Percentiles rank a stretch among this genome's conserved stretches.
Evolutionary conservation across 2,113 vertebrate genomes (phyloP).

Genomic region (Diphyllodes magnificus): DNA sequence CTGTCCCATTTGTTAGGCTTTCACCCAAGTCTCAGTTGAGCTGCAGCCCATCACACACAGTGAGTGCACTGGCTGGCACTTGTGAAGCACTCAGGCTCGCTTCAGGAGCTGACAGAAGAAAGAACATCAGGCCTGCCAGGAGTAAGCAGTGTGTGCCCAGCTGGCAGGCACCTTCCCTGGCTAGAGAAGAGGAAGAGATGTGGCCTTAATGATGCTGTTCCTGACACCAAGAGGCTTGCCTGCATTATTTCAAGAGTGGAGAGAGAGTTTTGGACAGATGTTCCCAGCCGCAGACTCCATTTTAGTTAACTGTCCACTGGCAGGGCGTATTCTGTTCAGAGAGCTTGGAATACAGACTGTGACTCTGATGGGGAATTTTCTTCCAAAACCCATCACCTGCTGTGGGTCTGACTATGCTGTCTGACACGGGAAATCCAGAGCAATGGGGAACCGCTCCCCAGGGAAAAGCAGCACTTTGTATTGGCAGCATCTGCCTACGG

Average conservation of each 20-base stretch:
- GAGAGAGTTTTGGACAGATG: neutral
- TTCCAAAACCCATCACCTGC: neutral
- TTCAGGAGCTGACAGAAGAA: neutral
- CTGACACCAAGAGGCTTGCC: neutral
- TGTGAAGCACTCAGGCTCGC: neutral
- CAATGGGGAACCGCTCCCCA: fast-evolving
- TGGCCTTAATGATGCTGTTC: neutral
- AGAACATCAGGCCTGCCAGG: neutral
- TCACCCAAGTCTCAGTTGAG: neutral
- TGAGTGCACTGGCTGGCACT: neutral
- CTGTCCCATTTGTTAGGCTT: neutral
- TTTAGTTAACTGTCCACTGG: fast-evolving
- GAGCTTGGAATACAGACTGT: neutral
- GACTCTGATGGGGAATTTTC: too few species aligned
- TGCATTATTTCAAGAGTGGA: neutral
- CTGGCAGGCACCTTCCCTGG: neutral
- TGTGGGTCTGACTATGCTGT: neutral
- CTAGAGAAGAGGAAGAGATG: too few species aligned
- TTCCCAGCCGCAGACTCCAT: neutral
- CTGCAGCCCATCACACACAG: neutral
- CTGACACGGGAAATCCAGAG: neutral
- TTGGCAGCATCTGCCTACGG: neutral
- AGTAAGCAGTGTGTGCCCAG: neutral
- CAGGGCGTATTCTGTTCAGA: neutral
- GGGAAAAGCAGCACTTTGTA: neutral